Evolutionary conservation across 2,888 invertebrate genomes (phyloP).

Genomic region (Andricus quercusramuli): DNA sequence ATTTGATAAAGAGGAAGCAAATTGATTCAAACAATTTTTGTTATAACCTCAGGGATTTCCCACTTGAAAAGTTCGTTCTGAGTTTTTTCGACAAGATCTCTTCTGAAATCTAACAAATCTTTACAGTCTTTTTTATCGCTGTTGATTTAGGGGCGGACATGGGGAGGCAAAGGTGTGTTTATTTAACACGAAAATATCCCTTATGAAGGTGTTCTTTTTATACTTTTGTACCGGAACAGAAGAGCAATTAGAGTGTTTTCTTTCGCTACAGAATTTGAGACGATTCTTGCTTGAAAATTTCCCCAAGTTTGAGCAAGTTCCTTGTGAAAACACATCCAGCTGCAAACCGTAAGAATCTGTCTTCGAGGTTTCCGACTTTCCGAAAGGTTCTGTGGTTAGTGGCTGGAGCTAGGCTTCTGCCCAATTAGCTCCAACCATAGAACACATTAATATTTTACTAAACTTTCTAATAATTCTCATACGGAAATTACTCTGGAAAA

Average conservation of each 20-base stretch:
- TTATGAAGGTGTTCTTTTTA: slow-evolving; percentile 12
- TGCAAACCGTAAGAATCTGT: slow-evolving; percentile 9
- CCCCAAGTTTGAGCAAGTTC: slow-evolving; percentile 18
- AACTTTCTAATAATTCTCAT: slow-evolving; percentile 33
- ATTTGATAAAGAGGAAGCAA: too few relatives aligned
- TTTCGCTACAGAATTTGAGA: slow-evolving; percentile 12
- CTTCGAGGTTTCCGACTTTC: slow-evolving; percentile 23
- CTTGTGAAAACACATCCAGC: slow-evolving; percentile 25
- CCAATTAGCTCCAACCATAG: neutral
- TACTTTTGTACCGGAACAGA: slow-evolving; percentile 20
- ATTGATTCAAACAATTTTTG: too few relatives aligned
- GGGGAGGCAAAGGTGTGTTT: slow-evolving; percentile 27
- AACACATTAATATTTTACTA: neutral
- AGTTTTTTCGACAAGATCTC: neutral
- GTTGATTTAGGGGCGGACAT: neutral
- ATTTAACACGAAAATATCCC: slow-evolving; percentile 28
- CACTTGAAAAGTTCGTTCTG: too few relatives aligned
- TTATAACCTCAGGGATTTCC: too few relatives aligned
- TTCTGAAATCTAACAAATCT: neutral
- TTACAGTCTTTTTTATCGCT: slow-evolving; percentile 7
- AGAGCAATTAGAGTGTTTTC: slow-evolving; percentile 38
- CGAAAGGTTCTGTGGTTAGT: slow-evolving; percentile 4
- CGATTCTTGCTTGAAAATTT: slow-evolving; percentile 10
- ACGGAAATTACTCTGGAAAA: slow-evolving; percentile 18
- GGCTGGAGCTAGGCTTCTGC: neutral